Evolutionary conservation across 2,888 invertebrate species (phyloP).

Genomic region (Diarsia mendica): DNA sequence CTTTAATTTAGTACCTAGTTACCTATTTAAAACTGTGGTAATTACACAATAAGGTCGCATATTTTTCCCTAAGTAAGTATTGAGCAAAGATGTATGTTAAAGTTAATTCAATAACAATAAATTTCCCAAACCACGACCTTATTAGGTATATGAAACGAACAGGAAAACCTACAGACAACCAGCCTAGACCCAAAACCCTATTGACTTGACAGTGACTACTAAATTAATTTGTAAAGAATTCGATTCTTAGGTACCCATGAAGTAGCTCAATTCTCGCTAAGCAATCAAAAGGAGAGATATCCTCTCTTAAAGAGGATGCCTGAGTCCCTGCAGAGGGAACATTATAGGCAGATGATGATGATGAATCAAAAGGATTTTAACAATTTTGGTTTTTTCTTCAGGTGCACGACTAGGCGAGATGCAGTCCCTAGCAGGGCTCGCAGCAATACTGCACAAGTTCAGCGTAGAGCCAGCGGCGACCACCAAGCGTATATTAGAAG

Average conservation of each 20-base stretch:
- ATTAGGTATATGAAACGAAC: neutral
- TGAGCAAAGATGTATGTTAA: neutral
- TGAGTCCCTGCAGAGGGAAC: too few species aligned
- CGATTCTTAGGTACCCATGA: too few species aligned
- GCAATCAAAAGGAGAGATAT: neutral
- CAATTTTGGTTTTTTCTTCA: slow-evolving; percentile 45
- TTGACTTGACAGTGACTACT: neutral
- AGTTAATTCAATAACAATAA: neutral
- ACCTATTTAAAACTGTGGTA: neutral
- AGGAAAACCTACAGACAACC: neutral
- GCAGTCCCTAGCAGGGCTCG: slow-evolving; percentile 81
- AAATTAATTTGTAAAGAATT: too few species aligned
- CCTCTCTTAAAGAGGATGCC: too few species aligned
- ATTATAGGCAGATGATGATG: too few species aligned
- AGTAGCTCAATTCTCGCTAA: neutral
- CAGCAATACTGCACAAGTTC: slow-evolving; percentile 77
- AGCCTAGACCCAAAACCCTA: too few species aligned
- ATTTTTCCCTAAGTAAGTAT: neutral
- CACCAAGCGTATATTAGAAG: slow-evolving; percentile 58
- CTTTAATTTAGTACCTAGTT: neutral
- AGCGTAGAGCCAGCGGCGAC: slow-evolving; percentile 69
- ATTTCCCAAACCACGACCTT: neutral
- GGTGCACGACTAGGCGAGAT: slow-evolving; percentile 79
- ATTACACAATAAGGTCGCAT: neutral
- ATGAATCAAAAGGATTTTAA: neutral